A percentile compares a stretch with the other conserved stretches of the same genome.
Conservation (phyloP, 2,888 invertebrate genomes). For the Ochlodes sylvanus region DNA sequence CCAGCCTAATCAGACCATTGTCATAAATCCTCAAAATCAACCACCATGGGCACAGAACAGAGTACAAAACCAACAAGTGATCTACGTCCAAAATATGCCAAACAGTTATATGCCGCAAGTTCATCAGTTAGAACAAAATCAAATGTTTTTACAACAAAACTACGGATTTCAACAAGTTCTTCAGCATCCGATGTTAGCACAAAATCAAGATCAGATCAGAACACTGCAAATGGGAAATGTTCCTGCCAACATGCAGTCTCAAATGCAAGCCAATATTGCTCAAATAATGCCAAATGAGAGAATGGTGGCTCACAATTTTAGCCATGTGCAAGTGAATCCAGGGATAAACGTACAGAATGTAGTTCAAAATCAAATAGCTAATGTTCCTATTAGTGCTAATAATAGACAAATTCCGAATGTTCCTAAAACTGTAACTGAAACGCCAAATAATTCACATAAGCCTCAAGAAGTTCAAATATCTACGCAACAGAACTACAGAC, state of each 20-base stretch:
- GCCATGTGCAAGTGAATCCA: constrained; percentile 41
- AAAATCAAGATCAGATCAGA: constrained; percentile 49
- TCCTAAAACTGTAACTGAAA: constrained; percentile 53
- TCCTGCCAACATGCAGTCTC: constrained; percentile 43
- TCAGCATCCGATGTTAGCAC: constrained; percentile 59
- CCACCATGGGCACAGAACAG: constrained; percentile 78
- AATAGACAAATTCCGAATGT: constrained; percentile 42
- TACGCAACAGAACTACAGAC: constrained; percentile 42
- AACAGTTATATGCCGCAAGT: constrained; percentile 64
- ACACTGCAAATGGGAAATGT: constrained; percentile 43
- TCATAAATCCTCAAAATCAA: constrained; percentile 72
- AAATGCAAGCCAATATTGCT: constrained; percentile 41
- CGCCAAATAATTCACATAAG: constrained; percentile 44
- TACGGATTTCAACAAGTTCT: constrained; percentile 65
- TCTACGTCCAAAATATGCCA: constrained; percentile 72
- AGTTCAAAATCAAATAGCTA: constrained; percentile 41
- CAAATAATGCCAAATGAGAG: constrained; percentile 42
- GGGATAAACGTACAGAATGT: constrained; percentile 38
- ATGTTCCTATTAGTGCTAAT: constrained; percentile 37
- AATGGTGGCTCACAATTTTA: constrained; percentile 40
- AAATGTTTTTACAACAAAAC: constrained; percentile 68
- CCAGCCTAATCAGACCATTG: constrained; percentile 68
- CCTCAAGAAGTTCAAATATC: constrained; percentile 39
- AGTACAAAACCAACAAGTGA: constrained; percentile 63
- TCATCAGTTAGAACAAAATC: constrained; percentile 68